These are phyloP conservation scores for Numida meleagris DNA, from an alignment of 2,113 vertebrate genomes.

Conservation along the genomic window DNA sequence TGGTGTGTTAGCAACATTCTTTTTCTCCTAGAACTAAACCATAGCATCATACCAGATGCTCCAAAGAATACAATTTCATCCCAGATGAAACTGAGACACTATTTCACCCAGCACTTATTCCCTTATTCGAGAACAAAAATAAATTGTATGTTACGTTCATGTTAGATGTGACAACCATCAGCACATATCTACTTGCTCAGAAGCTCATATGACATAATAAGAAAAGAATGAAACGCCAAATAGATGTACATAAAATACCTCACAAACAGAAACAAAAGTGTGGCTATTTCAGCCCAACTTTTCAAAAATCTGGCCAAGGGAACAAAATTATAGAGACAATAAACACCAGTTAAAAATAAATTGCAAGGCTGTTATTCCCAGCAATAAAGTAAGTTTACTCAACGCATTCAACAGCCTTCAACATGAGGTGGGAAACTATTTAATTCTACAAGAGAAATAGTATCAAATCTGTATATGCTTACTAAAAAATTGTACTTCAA, in stretches of 20 bases:
- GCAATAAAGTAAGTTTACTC: background rate
- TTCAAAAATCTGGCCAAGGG: background rate
- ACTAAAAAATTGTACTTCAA: background rate
- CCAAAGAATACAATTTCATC: too few species aligned
- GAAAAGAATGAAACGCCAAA: background rate
- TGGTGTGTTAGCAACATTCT: too few species aligned
- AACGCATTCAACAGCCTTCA: background rate
- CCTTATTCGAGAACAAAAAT: background rate
- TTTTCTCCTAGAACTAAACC: too few species aligned
- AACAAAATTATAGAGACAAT: background rate
- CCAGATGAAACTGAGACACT: too few species aligned
- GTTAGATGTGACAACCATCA: conserved; percentile 6
- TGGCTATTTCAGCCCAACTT: background rate
- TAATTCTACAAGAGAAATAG: background rate
- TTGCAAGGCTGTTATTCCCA: background rate
- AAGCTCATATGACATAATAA: background rate
- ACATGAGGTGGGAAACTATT: accelerated
- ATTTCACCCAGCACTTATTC: background rate
- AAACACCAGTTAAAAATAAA: background rate
- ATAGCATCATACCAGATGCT: too few species aligned
- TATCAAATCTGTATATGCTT: background rate
- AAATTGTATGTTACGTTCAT: background rate
- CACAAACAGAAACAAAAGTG: background rate
- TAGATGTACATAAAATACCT: background rate
- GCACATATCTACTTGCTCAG: background rate